Evolutionary conservation across 2,113 vertebrate genomes (phyloP).

Genomic region (Leucopsar rothschildi): DNA sequence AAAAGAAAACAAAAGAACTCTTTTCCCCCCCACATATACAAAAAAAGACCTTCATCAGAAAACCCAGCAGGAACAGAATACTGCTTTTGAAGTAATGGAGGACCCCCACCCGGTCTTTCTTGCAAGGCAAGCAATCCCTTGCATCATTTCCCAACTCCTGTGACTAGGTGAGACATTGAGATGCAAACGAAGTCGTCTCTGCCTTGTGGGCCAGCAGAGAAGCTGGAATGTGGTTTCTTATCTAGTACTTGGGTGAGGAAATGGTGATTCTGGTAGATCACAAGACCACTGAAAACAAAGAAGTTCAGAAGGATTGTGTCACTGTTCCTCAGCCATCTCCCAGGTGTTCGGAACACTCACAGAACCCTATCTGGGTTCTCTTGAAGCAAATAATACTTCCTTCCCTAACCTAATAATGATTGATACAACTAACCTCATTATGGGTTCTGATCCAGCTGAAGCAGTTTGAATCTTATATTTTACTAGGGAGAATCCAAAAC

Average conservation of each 20-base stretch:
- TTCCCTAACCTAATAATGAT: neutral
- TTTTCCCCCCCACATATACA: accelerated
- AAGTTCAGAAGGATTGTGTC: neutral
- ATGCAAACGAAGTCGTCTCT: conserved; percentile 9
- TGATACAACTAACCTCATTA: neutral
- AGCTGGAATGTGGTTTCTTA: conserved; percentile 48
- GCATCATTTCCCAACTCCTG: neutral
- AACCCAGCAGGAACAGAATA: neutral
- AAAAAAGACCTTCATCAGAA: neutral
- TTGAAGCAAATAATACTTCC: neutral
- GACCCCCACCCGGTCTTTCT: neutral
- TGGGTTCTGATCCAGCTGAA: neutral
- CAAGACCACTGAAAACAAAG: conserved; percentile 50
- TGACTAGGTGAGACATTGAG: conserved; percentile 22
- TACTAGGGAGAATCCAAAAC: neutral
- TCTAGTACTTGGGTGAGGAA: conserved; percentile 18
- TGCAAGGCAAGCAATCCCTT: conserved; percentile 10
- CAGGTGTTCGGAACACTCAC: neutral
- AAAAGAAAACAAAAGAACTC: neutral
- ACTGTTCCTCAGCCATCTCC: neutral
- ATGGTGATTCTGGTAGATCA: conserved; percentile 24
- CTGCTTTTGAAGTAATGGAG: neutral
- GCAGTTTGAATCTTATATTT: neutral
- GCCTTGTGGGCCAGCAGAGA: neutral
- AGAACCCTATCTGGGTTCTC: neutral